Evolutionary conservation across 2,113 vertebrate genomes (phyloP).

Genomic region (Corythornis madagascariensis): DNA sequence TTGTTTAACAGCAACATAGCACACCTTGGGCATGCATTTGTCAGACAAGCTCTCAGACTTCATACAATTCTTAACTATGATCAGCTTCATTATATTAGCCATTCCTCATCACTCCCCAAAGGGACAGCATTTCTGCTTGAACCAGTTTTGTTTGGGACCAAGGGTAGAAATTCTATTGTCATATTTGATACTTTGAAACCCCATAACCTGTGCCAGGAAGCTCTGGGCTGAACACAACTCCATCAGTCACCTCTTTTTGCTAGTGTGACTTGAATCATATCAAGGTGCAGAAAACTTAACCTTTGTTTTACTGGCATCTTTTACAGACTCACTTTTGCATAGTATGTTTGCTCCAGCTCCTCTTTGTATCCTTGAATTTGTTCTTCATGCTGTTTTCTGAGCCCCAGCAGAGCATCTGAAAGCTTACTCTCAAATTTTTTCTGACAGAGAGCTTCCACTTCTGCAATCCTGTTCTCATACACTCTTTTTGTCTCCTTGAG

Average conservation of each 20-base stretch:
- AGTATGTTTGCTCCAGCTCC: slow-evolving; percentile 78
- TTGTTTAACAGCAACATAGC: neutral
- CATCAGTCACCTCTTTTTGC: neutral
- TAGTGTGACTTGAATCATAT: neutral
- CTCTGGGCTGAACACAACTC: neutral
- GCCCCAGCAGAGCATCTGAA: slow-evolving; percentile 72
- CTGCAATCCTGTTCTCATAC: slow-evolving; percentile 76
- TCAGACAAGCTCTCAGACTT: neutral
- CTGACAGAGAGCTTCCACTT: slow-evolving; percentile 74
- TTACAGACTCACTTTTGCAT: slow-evolving; percentile 73
- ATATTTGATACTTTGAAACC: neutral
- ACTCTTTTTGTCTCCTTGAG: slow-evolving; percentile 72
- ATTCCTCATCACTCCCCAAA: neutral
- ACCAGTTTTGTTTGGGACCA: neutral
- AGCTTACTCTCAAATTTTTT: slow-evolving; percentile 81
- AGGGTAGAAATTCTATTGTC: neutral
- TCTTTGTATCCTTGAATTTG: slow-evolving; percentile 84
- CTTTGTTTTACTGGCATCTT: neutral
- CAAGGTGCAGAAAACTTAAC: neutral
- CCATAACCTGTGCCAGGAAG: fast-evolving
- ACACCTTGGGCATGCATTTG: neutral
- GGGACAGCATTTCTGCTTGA: neutral
- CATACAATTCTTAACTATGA: neutral
- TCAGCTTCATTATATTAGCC: neutral
- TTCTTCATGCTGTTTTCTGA: slow-evolving; percentile 77